Conservation (phyloP, 1,140 invertebrate species). For the Drosophila aff. region DNA sequence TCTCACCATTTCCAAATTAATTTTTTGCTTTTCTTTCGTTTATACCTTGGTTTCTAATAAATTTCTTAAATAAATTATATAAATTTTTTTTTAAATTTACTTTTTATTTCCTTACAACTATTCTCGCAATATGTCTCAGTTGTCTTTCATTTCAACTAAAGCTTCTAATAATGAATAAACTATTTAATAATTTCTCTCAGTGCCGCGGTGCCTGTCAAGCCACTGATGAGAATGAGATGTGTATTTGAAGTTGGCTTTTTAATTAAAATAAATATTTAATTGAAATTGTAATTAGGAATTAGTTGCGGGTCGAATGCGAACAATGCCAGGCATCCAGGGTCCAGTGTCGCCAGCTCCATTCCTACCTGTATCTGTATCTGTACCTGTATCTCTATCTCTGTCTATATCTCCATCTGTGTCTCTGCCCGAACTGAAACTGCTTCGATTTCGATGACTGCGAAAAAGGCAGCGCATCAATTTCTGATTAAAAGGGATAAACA, state of each 20-base stretch:
- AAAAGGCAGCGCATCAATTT: conserved; percentile 61
- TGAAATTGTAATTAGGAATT: conserved; percentile 80
- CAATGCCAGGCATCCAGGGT: background rate
- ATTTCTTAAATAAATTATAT: too few species aligned
- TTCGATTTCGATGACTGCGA: conserved; percentile 14
- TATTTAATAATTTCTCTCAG: conserved; percentile 7
- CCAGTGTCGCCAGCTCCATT: background rate
- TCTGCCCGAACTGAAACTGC: background rate
- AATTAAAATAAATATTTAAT: conserved; percentile 84
- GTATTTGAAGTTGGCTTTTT: conserved; percentile 80
- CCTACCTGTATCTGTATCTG: background rate
- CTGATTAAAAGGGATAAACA: conserved; percentile 69
- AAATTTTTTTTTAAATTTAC: too few species aligned
- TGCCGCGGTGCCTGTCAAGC: conserved; percentile 3
- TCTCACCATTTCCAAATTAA: too few species aligned
- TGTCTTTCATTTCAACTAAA: background rate
- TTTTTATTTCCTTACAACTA: too few species aligned
- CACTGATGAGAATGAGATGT: conserved; percentile 52
- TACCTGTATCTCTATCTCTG: background rate
- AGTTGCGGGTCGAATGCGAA: conserved; percentile 66
- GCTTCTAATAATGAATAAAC: background rate
- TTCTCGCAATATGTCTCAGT: too few species aligned
- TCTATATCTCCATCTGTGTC: background rate
- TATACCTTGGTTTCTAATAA: background rate
- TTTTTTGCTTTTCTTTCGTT: background rate